These are phyloP conservation scores for Collichthys lucidus DNA, from an alignment of 2,113 vertebrate genomes.

Conservation along the genomic window DNA sequence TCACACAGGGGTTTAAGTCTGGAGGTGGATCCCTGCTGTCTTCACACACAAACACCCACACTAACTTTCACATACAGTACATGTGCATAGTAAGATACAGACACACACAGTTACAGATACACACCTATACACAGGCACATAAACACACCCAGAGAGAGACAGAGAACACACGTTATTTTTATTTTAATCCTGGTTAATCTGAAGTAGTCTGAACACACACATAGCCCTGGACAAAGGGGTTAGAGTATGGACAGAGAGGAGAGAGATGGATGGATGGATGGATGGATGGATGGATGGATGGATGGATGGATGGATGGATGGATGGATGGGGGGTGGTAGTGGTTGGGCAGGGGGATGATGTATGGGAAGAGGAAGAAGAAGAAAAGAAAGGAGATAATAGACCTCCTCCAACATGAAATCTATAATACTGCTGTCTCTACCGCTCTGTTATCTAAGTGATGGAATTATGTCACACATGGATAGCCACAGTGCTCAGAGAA, in stretches of 20 bases:
- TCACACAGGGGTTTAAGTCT: conserved; percentile 41
- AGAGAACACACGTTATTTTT: background rate
- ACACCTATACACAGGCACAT: background rate
- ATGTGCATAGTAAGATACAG: background rate
- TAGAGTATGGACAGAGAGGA: conserved; percentile 15
- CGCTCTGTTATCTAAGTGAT: too few relatives aligned
- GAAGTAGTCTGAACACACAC: background rate
- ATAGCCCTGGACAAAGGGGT: conserved; percentile 51
- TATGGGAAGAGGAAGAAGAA: background rate
- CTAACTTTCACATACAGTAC: background rate
- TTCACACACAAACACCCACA: conserved; percentile 20
- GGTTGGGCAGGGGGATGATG: background rate
- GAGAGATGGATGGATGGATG: conserved; percentile 16
- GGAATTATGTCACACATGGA: too few relatives aligned
- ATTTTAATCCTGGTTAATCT: background rate
- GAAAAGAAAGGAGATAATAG: background rate
- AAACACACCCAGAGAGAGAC: background rate
- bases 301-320: background rate
- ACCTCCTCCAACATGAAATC: too few relatives aligned
- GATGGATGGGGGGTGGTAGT: background rate
- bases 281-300: background rate
- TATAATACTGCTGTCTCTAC: too few relatives aligned
- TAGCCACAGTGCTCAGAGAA: too few relatives aligned
- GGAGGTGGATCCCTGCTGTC: conserved; percentile 35
- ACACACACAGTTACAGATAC: background rate